phyloP scores from a whole-genome alignment of 2,113 vertebrate genomes.

The Xiphophorus maculatus region DNA sequence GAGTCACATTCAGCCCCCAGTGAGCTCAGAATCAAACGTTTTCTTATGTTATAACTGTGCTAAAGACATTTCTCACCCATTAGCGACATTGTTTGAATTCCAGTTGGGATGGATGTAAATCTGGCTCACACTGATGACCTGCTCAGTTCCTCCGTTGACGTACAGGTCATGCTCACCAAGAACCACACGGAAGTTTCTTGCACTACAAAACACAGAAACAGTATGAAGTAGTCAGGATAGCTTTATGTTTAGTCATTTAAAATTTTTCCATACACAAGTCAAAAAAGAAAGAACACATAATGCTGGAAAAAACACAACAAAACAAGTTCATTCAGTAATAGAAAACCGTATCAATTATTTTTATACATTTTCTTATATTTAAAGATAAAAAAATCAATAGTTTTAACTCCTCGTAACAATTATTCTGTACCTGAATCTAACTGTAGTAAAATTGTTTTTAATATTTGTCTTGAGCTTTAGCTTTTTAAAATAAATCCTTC shows the following conservation, averaged over 20 bases:
- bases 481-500: no score
- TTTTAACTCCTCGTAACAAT: no score
- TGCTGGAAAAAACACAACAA: no score
- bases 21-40: neutral
- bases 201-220: slow-evolving; percentile 16
- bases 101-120: slow-evolving; percentile 76
- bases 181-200: slow-evolving; percentile 76
- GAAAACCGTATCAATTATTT: no score
- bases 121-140: slow-evolving; percentile 66
- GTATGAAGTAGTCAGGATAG: neutral
- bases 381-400: no score
- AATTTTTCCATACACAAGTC: no score
- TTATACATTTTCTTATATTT: no score
- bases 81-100: slow-evolving; percentile 61
- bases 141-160: slow-evolving; percentile 74
- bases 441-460: no score
- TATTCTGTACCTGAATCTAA: no score
- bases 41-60: neutral
- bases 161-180: slow-evolving; percentile 84
- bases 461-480: no score
- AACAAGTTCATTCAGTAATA: no score
- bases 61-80: slow-evolving; percentile 67
- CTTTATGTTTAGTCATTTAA: neutral
- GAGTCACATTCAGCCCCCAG: neutral
- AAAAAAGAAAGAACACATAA: no score